Evolutionary conservation across 1,140 invertebrate species (phyloP).

Genomic region (Formica exsecta): DNA sequence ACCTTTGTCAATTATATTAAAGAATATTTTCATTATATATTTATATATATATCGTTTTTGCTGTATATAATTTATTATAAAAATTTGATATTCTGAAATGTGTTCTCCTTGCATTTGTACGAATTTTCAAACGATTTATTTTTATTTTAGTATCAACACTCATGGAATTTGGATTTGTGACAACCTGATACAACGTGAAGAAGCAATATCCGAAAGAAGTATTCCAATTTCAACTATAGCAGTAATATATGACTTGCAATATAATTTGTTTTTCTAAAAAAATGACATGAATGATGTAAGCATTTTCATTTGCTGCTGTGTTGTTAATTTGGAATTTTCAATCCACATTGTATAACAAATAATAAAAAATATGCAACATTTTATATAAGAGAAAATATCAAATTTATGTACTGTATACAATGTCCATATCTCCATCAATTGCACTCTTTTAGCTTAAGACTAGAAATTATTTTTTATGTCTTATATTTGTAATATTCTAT

Average conservation of each 20-base stretch:
- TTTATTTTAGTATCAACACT: constrained; percentile 70
- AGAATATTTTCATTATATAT: neutral
- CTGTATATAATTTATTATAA: neutral
- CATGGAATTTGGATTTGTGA: constrained; percentile 68
- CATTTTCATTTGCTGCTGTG: constrained; percentile 59
- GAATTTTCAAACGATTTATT: constrained; percentile 14
- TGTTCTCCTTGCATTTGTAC: neutral
- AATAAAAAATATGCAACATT: constrained; percentile 4
- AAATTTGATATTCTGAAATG: neutral
- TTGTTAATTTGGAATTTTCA: constrained; percentile 8
- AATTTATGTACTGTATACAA: neutral
- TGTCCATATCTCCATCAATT: neutral
- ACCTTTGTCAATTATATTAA: neutral
- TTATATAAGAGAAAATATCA: constrained; percentile 30
- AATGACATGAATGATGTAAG: constrained; percentile 30
- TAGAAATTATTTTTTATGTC: constrained; percentile 4
- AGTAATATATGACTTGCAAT: constrained; percentile 22
- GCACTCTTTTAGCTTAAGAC: neutral
- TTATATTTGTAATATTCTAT: neutral
- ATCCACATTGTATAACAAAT: neutral
- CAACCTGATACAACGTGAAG: constrained; percentile 38
- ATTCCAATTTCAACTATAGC: constrained; percentile 16
- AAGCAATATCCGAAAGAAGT: constrained; percentile 34
- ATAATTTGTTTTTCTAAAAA: constrained; percentile 23
- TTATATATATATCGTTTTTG: constrained; percentile 11